Base-by-base conservation (phyloP, 2,888 invertebrate species). In the Polymixis flavicincta region DNA sequence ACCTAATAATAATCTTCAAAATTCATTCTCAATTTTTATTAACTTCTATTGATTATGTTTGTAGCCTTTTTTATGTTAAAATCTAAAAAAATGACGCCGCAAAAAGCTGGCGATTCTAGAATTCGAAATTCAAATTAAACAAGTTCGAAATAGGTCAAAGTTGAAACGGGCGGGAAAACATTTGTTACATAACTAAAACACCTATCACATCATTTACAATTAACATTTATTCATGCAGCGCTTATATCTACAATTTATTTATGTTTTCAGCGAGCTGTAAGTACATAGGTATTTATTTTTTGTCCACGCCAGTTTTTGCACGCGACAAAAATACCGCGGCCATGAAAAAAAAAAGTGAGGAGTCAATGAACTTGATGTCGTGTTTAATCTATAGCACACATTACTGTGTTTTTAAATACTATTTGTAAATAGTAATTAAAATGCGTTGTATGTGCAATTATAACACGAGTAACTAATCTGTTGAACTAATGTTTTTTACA, bases 251-350 rank as follows among this genome's bases (percentile, higher is more conserved):
- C 54, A 75, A 64, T 68, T 50, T 83, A 70, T 81, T 81, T 70
- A 60, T 59, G n/a, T 78, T 81, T 81, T 83, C 80, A 73, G 83
- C 68, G n/a, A 66, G 55, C 65, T 69, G 65, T n/a, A n/a, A n/a
- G n/a, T 84, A 13, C 60, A 74, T 22, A 83, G 61, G 48, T 68
- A 75, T 74, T 71, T 52, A 54, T 61, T 84, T 83, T 86, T 80
- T 79, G 78, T 81, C 37, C 55, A 54, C 78, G 32, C 60, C 76
- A 76, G 78, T 82, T 83, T 86, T 85, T 86, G 76, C 87, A 88
- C 83, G 88, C 85, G 82, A 87, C 87, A 76, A 69, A 87, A 87
- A 88, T 87, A 88, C 74, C 73, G 60, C 87, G 65, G 61, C 59
- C 79, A 25, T 71, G 71, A 65, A 79, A 85, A 86, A 79, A 83